These are phyloP conservation scores for Mesoclemmys tuberculata DNA, from an alignment of 2,113 vertebrate genomes.

Conservation along the genomic window DNA sequence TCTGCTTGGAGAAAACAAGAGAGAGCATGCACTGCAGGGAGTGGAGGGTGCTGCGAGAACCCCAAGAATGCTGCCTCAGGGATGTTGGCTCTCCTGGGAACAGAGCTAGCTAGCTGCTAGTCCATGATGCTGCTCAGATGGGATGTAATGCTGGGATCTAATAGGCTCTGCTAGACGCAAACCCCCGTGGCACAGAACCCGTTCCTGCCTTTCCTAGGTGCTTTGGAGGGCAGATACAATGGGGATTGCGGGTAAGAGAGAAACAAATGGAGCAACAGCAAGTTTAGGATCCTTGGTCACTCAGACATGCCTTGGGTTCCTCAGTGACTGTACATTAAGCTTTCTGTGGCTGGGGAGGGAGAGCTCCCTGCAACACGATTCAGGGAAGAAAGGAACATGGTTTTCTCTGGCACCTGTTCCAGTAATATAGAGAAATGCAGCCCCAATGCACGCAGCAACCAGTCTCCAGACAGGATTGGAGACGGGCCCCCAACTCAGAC, in stretches of 20 bases:
- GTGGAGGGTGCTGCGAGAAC: not conserved
- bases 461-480: not conserved
- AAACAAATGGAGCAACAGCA: not conserved
- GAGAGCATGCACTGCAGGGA: not conserved
- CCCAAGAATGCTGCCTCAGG: not conserved
- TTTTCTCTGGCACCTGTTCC: not conserved
- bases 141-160: not conserved
- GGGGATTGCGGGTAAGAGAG: not conserved
- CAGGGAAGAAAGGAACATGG: accelerated
- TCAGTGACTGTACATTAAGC: not conserved
- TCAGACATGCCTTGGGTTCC: accelerated
- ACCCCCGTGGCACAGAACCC: not conserved
- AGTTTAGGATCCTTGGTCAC: not conserved
- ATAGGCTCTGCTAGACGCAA: not conserved
- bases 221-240: not conserved
- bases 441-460: not conserved
- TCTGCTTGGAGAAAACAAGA: not conserved
- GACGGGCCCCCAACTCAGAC: not conserved
- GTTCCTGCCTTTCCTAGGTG: not conserved
- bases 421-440: not conserved
- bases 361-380: accelerated
- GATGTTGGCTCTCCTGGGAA: not conserved
- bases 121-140: not conserved
- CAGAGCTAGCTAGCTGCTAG: not conserved
- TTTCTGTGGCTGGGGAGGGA: not conserved